Conservation (phyloP, 1,140 invertebrate genomes). For the Solenopsis fugax region DNA sequence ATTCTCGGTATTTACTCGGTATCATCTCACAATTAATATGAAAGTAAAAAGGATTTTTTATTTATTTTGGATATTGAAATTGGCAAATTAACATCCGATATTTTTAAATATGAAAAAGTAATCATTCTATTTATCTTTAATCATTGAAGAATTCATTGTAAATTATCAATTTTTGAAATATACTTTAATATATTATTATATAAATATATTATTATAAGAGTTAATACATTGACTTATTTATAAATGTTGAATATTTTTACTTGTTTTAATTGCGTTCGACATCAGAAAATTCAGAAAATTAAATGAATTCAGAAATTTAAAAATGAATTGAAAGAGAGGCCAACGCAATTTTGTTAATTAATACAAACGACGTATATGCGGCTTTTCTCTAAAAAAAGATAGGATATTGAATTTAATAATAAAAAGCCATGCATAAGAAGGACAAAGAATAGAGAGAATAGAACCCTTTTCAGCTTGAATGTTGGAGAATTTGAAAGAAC, state of each 20-base stretch:
- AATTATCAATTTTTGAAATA: not conserved
- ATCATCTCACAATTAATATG: not conserved
- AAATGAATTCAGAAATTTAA: slow-evolving; percentile 41
- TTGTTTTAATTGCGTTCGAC: not conserved
- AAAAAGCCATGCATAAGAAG: slow-evolving; percentile 13
- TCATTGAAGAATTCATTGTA: slow-evolving; percentile 17
- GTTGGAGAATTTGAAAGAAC: slow-evolving; percentile 15
- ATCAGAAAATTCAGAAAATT: not conserved
- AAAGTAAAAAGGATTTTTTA: slow-evolving; percentile 11
- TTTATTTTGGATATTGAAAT: slow-evolving; percentile 9
- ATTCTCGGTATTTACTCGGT: not conserved
- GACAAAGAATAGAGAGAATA: slow-evolving; percentile 28
- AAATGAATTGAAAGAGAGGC: slow-evolving; percentile 1
- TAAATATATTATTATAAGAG: not conserved
- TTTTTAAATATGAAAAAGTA: slow-evolving; percentile 9
- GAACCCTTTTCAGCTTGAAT: slow-evolving; percentile 34
- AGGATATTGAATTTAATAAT: slow-evolving; percentile 48
- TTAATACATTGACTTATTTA: not conserved
- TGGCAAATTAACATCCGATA: not conserved
- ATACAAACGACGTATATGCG: not conserved
- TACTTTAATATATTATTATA: not conserved
- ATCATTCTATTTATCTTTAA: slow-evolving; percentile 21
- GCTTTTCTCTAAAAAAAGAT: not conserved
- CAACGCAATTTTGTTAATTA: slow-evolving; percentile 31
- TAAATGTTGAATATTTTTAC: slow-evolving; percentile 33